These are phyloP conservation scores for Dinoponera quadriceps DNA, from an alignment of 1,140 invertebrate genomes.

Conservation along the genomic window DNA sequence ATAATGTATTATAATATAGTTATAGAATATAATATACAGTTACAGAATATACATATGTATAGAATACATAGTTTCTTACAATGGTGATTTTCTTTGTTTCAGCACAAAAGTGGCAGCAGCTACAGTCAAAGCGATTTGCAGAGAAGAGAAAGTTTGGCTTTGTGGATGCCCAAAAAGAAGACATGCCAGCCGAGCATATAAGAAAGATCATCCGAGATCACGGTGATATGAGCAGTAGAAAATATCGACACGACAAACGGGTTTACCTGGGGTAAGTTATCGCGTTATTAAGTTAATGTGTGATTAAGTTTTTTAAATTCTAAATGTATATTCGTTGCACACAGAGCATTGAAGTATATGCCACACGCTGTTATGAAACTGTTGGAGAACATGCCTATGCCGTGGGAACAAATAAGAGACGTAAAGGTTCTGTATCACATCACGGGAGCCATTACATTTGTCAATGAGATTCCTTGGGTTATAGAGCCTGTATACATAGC, in stretches of 20 bases:
- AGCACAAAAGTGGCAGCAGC: slow-evolving; percentile 99
- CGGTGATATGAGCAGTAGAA: slow-evolving; percentile 99
- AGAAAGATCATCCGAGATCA: slow-evolving; percentile 99
- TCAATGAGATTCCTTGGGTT: slow-evolving; percentile 99
- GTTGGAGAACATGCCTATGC: slow-evolving; percentile 99
- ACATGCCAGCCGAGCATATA: slow-evolving; percentile 99
- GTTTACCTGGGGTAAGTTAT: slow-evolving; percentile 95
- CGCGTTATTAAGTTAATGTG: neutral
- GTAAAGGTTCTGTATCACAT: slow-evolving; percentile 99
- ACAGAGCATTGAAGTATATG: slow-evolving; percentile 98
- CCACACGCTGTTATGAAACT: slow-evolving; percentile 99
- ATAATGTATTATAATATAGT: too few species aligned
- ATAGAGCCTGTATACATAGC: slow-evolving; percentile 99
- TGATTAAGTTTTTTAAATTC: slow-evolving; percentile 12
- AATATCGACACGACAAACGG: slow-evolving; percentile 99
- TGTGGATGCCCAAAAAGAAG: slow-evolving; percentile 99
- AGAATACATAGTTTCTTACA: slow-evolving; percentile 24
- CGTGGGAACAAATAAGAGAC: slow-evolving; percentile 99
- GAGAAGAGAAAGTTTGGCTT: slow-evolving; percentile 99
- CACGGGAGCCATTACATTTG: slow-evolving; percentile 99
- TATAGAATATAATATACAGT: too few species aligned
- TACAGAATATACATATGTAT: too few species aligned
- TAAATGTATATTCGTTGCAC: slow-evolving; percentile 72
- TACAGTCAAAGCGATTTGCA: slow-evolving; percentile 98
- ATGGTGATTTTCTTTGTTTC: slow-evolving; percentile 25